Conservation (phyloP, 2,113 vertebrate species). For the Entomyzon cyanotis region DNA sequence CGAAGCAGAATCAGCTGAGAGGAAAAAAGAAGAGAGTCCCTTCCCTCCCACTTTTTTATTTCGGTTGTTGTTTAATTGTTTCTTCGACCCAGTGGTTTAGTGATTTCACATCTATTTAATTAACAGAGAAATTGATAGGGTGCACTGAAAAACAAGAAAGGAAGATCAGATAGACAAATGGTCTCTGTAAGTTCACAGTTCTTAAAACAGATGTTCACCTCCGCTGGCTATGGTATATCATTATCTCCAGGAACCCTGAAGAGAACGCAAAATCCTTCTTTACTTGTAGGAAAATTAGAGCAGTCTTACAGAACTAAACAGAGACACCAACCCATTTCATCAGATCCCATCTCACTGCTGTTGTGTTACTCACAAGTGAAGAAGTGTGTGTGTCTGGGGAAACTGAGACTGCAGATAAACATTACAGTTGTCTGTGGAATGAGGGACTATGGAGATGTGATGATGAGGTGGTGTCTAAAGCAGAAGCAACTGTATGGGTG, state of each 20-base stretch:
- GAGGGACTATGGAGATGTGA: background rate
- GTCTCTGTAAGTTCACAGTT: slow-evolving; percentile 64
- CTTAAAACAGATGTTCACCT: slow-evolving; percentile 76
- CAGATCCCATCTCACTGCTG: background rate
- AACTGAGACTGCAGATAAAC: background rate
- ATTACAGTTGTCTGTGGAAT: background rate
- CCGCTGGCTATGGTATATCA: slow-evolving; percentile 64
- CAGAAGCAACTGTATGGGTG: background rate
- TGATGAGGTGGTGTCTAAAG: background rate
- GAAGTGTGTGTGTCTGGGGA: background rate
- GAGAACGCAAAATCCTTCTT: slow-evolving; percentile 60
- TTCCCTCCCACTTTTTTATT: slow-evolving; percentile 22
- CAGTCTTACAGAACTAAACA: background rate
- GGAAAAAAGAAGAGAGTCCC: background rate
- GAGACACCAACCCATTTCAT: background rate
- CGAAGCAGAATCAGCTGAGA: slow-evolving; percentile 53
- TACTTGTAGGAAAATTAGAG: background rate
- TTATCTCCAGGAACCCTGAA: slow-evolving; percentile 68
- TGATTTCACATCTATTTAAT: slow-evolving; percentile 72
- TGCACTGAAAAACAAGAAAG: slow-evolving; percentile 49
- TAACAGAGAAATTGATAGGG: slow-evolving; percentile 66
- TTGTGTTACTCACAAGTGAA: background rate
- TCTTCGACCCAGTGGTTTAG: slow-evolving; percentile 50
- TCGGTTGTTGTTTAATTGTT: slow-evolving; percentile 58
- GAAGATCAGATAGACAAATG: slow-evolving; percentile 72